Evolutionary conservation across 1,140 invertebrate species (phyloP).

Genomic region (Ladona fulva): DNA sequence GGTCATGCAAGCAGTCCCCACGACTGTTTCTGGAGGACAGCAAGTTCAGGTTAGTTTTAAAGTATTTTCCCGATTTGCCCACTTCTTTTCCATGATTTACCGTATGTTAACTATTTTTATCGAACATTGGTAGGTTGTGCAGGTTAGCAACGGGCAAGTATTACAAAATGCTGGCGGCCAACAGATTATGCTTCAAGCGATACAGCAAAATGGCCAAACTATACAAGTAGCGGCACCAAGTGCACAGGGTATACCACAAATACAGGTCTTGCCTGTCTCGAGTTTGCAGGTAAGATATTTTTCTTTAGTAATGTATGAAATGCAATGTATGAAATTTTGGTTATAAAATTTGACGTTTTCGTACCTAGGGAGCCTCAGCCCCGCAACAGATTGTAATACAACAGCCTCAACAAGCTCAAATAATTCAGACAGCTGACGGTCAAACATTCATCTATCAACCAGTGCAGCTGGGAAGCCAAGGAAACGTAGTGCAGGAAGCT

Average conservation of each 20-base stretch:
- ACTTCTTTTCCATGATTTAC: constrained; percentile 11
- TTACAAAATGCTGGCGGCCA: constrained; percentile 31
- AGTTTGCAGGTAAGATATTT: constrained; percentile 39
- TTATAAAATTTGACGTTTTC: not conserved
- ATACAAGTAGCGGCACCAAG: constrained; percentile 53
- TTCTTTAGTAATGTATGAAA: not conserved
- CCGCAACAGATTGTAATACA: constrained; percentile 36
- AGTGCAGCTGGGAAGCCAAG: constrained; percentile 48
- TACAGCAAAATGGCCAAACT: constrained; percentile 40
- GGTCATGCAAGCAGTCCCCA: constrained; percentile 35
- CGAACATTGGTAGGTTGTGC: constrained; percentile 34
- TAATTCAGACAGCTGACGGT: constrained; percentile 87
- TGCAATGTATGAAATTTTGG: constrained; percentile 16
- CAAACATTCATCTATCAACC: constrained; percentile 88
- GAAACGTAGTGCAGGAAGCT: constrained; percentile 42
- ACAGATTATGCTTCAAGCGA: constrained; percentile 35
- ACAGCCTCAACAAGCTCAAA: constrained; percentile 53
- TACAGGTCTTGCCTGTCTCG: constrained; percentile 54
- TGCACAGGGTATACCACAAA: constrained; percentile 44
- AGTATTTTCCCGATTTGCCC: not conserved
- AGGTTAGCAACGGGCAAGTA: constrained; percentile 41
- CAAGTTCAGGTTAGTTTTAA: constrained; percentile 18
- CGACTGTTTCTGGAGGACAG: constrained; percentile 22
- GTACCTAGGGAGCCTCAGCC: constrained; percentile 10
- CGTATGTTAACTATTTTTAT: constrained; percentile 2